phyloP scores from a whole-genome alignment of 2,888 invertebrate species.

The Agapetus fuscipes region DNA sequence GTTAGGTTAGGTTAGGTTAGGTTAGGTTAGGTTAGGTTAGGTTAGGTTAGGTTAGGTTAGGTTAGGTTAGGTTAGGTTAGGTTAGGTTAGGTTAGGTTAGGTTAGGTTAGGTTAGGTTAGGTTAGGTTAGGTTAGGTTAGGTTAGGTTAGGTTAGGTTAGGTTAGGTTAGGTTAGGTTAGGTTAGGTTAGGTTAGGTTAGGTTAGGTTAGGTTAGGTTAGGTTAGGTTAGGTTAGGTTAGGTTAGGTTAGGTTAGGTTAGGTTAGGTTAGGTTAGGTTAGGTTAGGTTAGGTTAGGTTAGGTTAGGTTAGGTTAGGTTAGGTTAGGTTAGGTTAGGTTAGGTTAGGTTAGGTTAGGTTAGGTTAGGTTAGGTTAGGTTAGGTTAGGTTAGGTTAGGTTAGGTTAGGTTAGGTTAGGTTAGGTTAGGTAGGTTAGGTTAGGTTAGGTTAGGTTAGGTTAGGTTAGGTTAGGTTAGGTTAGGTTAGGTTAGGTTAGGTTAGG shows the following conservation, averaged over 20 bases:
- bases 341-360: constrained; percentile 21
- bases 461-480: constrained; percentile 17
- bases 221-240: constrained; percentile 22
- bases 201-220: constrained; percentile 20
- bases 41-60: constrained; percentile 23
- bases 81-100: constrained; percentile 25
- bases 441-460: constrained; percentile 17
- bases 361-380: constrained; percentile 19
- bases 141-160: constrained; percentile 23
- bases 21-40: constrained; percentile 23
- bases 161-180: too few relatives aligned
- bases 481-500: constrained; percentile 22
- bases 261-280: constrained; percentile 18
- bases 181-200: constrained; percentile 21
- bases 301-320: constrained; percentile 22
- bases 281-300: too few relatives aligned
- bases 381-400: constrained; percentile 17
- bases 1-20: constrained; percentile 23
- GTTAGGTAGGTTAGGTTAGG: too few relatives aligned
- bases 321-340: constrained; percentile 21
- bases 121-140: constrained; percentile 24
- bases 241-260: constrained; percentile 17
- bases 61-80: constrained; percentile 25
- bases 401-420: constrained; percentile 18
- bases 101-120: constrained; percentile 25